Evolutionary conservation across 37 sponge, comb jelly and placozoan genomes (phyloP).

Genomic region (Halichondria panicea): DNA sequence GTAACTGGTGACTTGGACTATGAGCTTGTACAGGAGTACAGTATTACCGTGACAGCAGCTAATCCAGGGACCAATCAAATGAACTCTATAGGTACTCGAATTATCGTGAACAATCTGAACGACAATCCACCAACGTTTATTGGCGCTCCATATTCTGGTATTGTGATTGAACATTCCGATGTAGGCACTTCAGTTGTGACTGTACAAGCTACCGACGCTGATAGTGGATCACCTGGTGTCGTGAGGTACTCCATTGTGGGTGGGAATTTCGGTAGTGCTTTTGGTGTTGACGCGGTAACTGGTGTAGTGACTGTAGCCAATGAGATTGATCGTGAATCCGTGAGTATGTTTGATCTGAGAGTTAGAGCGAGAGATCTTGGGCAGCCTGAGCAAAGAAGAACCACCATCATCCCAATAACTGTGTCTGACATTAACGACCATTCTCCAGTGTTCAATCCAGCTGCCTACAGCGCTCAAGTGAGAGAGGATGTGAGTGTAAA

Average conservation of each 20-base stretch:
- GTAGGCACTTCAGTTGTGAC: constrained; percentile 11
- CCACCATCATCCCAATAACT: constrained; percentile 34
- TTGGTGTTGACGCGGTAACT: constrained; percentile 8
- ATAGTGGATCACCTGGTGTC: constrained; percentile 41
- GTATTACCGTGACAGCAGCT: constrained; percentile 28
- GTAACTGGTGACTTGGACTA: constrained; percentile 28
- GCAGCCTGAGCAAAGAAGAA: neutral
- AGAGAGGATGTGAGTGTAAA: constrained; percentile 29
- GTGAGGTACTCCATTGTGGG: constrained; percentile 38
- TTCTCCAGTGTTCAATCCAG: constrained; percentile 50
- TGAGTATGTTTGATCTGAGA: constrained; percentile 4
- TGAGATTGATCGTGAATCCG: constrained; percentile 49
- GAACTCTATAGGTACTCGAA: neutral
- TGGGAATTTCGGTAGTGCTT: constrained; percentile 38
- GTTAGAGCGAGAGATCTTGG: constrained; percentile 43
- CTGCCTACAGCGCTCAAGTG: constrained; percentile 22
- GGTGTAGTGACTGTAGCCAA: constrained; percentile 18
- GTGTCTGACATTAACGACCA: constrained; percentile 85
- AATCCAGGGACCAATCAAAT: constrained; percentile 17
- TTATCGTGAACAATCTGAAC: constrained; percentile 43
- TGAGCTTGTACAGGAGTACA: constrained; percentile 11
- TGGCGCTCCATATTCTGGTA: neutral
- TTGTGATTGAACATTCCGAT: constrained; percentile 24
- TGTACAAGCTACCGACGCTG: constrained; percentile 58
- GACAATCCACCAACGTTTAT: constrained; percentile 54